Evolutionary conservation across 2,113 vertebrate genomes (phyloP).

Genomic region (Chamaetylas fuelleborni): DNA sequence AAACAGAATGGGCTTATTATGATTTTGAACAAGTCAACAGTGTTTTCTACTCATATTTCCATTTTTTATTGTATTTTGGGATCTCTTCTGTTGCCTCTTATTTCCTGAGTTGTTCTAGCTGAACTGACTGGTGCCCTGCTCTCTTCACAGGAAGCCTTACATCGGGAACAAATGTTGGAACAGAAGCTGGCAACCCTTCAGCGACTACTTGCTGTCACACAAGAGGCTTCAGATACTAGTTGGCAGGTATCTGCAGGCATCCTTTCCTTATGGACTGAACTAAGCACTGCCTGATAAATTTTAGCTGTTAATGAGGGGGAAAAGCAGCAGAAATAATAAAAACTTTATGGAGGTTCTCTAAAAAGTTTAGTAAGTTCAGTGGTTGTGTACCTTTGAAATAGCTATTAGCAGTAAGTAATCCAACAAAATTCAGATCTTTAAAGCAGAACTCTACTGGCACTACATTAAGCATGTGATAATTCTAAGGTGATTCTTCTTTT

Average conservation of each 20-base stretch:
- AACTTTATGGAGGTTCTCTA: background rate
- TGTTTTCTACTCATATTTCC: background rate
- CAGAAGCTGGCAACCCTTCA: slow-evolving; percentile 98
- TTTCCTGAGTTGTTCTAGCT: background rate
- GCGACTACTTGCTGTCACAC: slow-evolving; percentile 90
- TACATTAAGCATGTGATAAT: background rate
- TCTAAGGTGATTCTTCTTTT: slow-evolving; percentile 22
- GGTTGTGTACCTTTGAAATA: background rate
- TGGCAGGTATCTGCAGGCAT: slow-evolving; percentile 87
- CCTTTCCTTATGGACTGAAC: background rate
- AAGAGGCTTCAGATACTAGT: slow-evolving; percentile 98
- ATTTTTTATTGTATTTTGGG: background rate
- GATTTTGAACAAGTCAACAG: background rate
- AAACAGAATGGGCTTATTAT: background rate
- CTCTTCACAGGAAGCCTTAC: slow-evolving; percentile 91
- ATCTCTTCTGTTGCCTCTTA: background rate
- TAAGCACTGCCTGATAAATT: background rate
- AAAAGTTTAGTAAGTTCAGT: background rate
- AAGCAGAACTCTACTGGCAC: background rate
- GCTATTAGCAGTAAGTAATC: background rate
- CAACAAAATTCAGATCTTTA: background rate
- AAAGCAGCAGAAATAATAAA: background rate
- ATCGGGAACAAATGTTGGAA: slow-evolving; percentile 99
- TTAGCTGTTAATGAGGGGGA: background rate
- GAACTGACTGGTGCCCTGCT: background rate